These are phyloP conservation scores for Raphicerus campestris DNA, from an alignment of 2,113 vertebrate genomes.

Conservation along the genomic window DNA sequence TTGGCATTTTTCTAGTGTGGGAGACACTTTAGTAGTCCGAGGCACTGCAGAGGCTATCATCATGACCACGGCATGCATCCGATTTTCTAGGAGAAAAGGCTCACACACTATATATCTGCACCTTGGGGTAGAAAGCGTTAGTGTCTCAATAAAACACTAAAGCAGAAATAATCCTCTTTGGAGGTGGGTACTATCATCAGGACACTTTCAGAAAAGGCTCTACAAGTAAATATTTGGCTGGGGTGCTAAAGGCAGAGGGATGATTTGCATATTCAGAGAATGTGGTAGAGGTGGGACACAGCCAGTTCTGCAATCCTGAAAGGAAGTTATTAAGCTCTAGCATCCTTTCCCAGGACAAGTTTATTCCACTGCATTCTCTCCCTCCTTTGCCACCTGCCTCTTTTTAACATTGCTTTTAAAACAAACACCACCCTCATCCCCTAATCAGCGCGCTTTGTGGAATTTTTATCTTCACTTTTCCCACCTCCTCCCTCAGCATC, in stretches of 20 bases:
- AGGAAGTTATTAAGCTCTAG: neutral
- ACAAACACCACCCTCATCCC: neutral
- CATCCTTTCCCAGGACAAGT: neutral
- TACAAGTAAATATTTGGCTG: neutral
- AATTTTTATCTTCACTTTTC: neutral
- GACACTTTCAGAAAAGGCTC: neutral
- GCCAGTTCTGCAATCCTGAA: neutral
- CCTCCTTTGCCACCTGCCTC: neutral
- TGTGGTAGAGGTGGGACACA: neutral
- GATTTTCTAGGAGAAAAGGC: neutral
- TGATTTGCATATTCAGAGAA: neutral
- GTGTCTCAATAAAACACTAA: neutral
- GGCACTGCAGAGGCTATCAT: too few relatives aligned
- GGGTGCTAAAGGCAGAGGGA: neutral
- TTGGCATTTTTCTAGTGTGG: too few relatives aligned
- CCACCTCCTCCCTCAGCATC: neutral
- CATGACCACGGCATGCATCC: neutral
- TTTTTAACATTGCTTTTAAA: neutral
- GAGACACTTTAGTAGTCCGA: too few relatives aligned
- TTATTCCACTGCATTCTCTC: neutral
- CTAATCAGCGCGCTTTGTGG: neutral
- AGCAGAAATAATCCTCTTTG: neutral
- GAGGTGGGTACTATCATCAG: rapidly evolving
- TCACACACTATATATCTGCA: neutral
- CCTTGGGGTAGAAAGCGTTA: neutral